A percentile compares a stretch with the other conserved stretches of the same genome.
phyloP scores from a whole-genome alignment of 2,888 invertebrate genomes.

The Lottia scabra region DNA sequence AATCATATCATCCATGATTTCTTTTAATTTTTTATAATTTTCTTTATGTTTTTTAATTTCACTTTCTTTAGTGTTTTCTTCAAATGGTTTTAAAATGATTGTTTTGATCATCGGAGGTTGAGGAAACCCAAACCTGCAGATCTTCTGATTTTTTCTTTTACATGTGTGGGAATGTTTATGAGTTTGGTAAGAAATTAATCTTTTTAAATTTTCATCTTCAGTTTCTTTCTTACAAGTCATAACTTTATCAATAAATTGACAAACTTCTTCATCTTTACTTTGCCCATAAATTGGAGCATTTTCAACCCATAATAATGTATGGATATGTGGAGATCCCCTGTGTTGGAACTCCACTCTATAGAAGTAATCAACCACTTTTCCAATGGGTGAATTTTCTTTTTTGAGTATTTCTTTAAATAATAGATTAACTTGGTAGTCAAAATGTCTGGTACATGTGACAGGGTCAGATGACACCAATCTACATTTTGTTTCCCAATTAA shows the following conservation, averaged over 20 bases:
- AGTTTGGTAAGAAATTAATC: slow-evolving; percentile 18
- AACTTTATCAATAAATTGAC: slow-evolving; percentile 24
- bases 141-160: slow-evolving; percentile 23
- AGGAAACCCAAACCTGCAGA: slow-evolving; percentile 30
- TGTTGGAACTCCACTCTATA: slow-evolving; percentile 43
- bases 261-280: slow-evolving; percentile 24
- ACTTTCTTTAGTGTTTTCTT: not conserved
- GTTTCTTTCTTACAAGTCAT: slow-evolving; percentile 28
- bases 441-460: slow-evolving; percentile 42
- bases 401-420: slow-evolving; percentile 27
- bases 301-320: slow-evolving; percentile 37
- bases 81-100: not conserved
- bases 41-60: not conserved
- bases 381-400: slow-evolving; percentile 27
- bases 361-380: slow-evolving; percentile 35
- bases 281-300: slow-evolving; percentile 32
- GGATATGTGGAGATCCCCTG: slow-evolving; percentile 43
- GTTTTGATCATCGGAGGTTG: slow-evolving; percentile 9
- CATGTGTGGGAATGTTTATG: slow-evolving; percentile 30
- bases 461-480: slow-evolving; percentile 37
- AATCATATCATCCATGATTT: not conserved
- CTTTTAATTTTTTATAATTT: not conserved
- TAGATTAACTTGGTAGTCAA: slow-evolving; percentile 36
- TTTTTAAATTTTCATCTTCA: slow-evolving; percentile 20
- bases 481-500: slow-evolving; percentile 37